Evolutionary conservation across 2,797 vertebrate genomes (phyloP), one percentile per base, ranked within the genome.

Genomic region (Falco biarmicus): DNA sequence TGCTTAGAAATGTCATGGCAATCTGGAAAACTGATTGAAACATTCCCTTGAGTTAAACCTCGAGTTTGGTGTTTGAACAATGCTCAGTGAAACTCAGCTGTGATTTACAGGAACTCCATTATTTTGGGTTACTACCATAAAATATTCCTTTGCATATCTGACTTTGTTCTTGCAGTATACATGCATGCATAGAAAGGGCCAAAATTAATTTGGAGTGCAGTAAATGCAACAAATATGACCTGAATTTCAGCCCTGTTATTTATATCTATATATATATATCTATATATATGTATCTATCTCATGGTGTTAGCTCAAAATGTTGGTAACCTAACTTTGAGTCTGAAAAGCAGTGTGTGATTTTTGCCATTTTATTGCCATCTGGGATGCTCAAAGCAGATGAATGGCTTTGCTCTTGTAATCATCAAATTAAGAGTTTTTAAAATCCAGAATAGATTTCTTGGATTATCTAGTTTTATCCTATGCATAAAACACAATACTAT

Each of bases 1-100:
- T 93, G 59, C 59, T 94, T 84, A 76, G 86, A 95, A 93, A 95
- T 88, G 77, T 93, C 91, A 81, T 82, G 32, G 70, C 50, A 82
- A 59, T 89, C 73, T 84, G 54, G 41, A 95, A 95, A 86, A 88
- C 11, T 68, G 68, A 86, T 84, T 91, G 73, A 94, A 93, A 86
- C 29, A 29, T 57, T 87, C 80, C 86, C 70, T 84, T 81, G 74
- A 73, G 70, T 89, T 95, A 90, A 87, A 89, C 32, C 41, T 60
- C 26, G 45, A 54, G 14, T 93, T 61, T 68, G n/a, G 21, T 76
- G 48, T 93, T 94, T 75, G 64, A 94, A 71, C 69, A 88, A 90
- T 47, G 77, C 7, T 84, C 65, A 68, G 50, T 68, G 76, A 86
- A 68, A 16, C 64, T 93, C 73, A 87, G 57, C 34, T 13, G 3